These are phyloP conservation scores for Meteorus colon DNA, from an alignment of 2,888 invertebrate genomes.

Conservation along the genomic window DNA sequence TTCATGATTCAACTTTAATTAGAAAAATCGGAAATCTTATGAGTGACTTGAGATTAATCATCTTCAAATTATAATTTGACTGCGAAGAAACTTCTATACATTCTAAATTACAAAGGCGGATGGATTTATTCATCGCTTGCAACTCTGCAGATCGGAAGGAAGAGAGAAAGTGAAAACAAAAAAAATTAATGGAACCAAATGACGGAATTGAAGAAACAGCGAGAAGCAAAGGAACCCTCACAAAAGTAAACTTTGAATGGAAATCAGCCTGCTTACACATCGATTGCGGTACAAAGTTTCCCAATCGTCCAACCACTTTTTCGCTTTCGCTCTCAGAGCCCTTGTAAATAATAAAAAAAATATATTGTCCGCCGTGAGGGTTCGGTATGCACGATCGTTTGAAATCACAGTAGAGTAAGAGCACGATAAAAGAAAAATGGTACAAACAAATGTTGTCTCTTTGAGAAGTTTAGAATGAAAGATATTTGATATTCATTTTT, in stretches of 20 bases:
- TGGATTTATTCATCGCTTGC: conserved; percentile 31
- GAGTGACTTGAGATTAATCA: background rate
- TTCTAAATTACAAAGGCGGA: background rate
- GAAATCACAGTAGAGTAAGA: conserved; percentile 35
- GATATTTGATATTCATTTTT: background rate
- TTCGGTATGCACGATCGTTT: conserved; percentile 43
- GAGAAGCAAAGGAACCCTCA: conserved; percentile 39
- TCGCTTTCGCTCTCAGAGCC: conserved; percentile 36
- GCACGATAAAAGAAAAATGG: background rate
- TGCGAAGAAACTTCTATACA: conserved; percentile 8
- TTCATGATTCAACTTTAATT: too few species aligned
- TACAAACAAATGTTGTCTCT: too few species aligned
- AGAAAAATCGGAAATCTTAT: background rate
- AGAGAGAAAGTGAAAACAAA: conserved; percentile 47
- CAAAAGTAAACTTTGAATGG: conserved; percentile 63
- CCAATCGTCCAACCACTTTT: conserved; percentile 38
- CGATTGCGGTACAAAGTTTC: conserved; percentile 52
- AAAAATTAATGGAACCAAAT: background rate
- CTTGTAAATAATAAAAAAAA: conserved; percentile 51
- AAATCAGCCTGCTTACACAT: conserved; percentile 62
- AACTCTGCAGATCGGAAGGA: conserved; percentile 43
- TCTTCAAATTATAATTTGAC: background rate
- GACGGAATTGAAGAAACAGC: background rate
- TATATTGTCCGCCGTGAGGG: conserved; percentile 61
- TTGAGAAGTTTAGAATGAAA: too few species aligned